Base-by-base conservation (phyloP, 1,140 invertebrate species). In the Ceratina calcarata region DNA sequence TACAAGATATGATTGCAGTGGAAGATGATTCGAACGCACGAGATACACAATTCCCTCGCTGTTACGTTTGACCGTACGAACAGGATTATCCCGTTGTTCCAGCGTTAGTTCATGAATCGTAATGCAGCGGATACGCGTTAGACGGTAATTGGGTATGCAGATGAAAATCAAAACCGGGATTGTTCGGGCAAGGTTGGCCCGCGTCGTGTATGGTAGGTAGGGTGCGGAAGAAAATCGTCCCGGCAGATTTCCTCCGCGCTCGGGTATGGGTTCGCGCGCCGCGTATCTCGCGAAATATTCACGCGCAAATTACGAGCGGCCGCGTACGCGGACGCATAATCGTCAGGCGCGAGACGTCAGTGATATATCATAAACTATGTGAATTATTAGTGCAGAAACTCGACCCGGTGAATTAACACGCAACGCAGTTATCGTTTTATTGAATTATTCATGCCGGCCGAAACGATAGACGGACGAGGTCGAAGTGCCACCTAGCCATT, bases 311-410 rank as follows among this genome's bases (percentile, higher is more conserved):
- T 79, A 74, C 70, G 10, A 20, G 6, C 18, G 15, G 32, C n/a
- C 32, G 27, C 8, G 20, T 61, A 45, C 51, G 61, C 77, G 45
- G 37, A 24, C n/a, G 62, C 37, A 78, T 80, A 78, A 84, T 85
- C 67, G 84, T 70, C 73, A 69, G 62, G 55, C 68, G 78, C 78
- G 57, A 74, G 51, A 79, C 76, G 81, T 66, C 84, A 53, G 69
- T 69, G 70, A 82, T 85, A 78, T 85, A 85, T 85, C 84, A 85
- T 75, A 75, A 85, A 85, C 60, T 76, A 58, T 55, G 71, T 85
- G 84, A 84, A 84, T 85, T 85, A 85, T 85, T 85, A 85, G 82
- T 71, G 74, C 58, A 81, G 83, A 84, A 78, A 85, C 84, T 84
- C 70, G 79, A 78, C 57, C 45, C 79, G 77, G 64, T 74, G 74